Conservation (phyloP, 2,113 vertebrate genomes). For the Thryonomys swinderianus region DNA sequence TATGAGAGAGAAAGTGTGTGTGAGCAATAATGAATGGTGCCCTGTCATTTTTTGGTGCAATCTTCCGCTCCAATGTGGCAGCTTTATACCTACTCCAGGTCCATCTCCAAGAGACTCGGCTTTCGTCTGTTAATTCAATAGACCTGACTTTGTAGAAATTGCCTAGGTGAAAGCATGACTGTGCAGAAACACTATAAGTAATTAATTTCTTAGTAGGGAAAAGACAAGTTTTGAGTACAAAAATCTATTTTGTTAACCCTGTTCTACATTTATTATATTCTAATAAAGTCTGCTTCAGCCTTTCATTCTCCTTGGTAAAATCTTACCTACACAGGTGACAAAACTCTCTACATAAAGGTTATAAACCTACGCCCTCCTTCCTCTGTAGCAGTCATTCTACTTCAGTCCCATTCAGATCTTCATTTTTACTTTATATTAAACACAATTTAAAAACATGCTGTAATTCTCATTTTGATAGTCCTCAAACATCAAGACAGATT, state of each 20-base stretch:
- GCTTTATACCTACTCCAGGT: not conserved
- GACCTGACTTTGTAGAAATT: not conserved
- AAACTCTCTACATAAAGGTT: not conserved
- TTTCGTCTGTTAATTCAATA: not conserved
- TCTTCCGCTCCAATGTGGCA: not conserved
- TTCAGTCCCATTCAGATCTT: not conserved
- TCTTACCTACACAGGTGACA: not conserved
- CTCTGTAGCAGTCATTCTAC: not conserved
- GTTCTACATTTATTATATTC: not conserved
- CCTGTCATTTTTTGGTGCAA: not conserved
- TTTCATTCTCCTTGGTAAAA: not conserved
- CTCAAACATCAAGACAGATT: slow-evolving; percentile 11
- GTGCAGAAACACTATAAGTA: not conserved
- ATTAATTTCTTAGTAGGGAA: slow-evolving; percentile 3
- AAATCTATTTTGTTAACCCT: not conserved
- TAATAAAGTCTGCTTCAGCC: not conserved
- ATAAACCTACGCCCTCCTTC: not conserved
- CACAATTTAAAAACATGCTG: slow-evolving; percentile 29
- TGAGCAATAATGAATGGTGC: not conserved
- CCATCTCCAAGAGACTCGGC: not conserved
- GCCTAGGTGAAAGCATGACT: not conserved
- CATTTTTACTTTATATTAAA: not conserved
- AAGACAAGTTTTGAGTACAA: not conserved
- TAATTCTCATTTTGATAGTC: slow-evolving; percentile 44
- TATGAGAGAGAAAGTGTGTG: not conserved